A percentile compares a stretch with the other conserved stretches of the same genome.
Conservation (phyloP, 2,113 vertebrate genomes). For the Callorhinus ursinus region DNA sequence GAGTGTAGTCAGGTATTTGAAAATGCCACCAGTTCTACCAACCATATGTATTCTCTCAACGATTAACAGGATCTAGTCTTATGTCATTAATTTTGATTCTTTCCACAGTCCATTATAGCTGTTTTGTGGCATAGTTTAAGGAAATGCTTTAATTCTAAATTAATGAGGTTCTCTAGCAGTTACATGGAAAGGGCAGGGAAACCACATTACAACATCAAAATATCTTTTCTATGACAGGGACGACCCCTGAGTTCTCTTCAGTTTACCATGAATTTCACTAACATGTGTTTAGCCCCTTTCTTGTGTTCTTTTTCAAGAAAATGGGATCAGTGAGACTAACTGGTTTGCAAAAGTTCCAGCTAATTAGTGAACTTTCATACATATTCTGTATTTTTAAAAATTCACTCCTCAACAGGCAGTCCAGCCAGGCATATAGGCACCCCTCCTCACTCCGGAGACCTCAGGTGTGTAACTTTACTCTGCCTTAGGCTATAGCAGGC, state of each 20-base stretch:
- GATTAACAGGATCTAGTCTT: neutral
- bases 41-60: neutral
- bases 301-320: slow-evolving; percentile 14
- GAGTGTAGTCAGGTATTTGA: neutral
- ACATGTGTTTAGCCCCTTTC: neutral
- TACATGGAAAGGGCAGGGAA: neutral
- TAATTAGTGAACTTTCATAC: slow-evolving; percentile 38
- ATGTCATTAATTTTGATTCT: neutral
- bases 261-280: neutral
- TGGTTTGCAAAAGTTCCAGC: neutral
- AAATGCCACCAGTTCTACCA: slow-evolving; percentile 2
- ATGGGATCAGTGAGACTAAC: neutral
- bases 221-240: neutral
- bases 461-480: slow-evolving; percentile 16
- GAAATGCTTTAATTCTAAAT: slow-evolving; percentile 43
- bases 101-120: neutral
- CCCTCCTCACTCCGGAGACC: neutral
- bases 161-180: slow-evolving; percentile 24
- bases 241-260: neutral
- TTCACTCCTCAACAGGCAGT: neutral
- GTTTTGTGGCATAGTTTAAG: neutral
- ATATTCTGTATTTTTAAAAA: slow-evolving; percentile 51
- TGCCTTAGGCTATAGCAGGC: slow-evolving; percentile 8
- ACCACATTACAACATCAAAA: neutral
- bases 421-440: neutral